phyloP scores from a whole-genome alignment of 2,797 vertebrate species.

The Graptemys geographica region DNA sequence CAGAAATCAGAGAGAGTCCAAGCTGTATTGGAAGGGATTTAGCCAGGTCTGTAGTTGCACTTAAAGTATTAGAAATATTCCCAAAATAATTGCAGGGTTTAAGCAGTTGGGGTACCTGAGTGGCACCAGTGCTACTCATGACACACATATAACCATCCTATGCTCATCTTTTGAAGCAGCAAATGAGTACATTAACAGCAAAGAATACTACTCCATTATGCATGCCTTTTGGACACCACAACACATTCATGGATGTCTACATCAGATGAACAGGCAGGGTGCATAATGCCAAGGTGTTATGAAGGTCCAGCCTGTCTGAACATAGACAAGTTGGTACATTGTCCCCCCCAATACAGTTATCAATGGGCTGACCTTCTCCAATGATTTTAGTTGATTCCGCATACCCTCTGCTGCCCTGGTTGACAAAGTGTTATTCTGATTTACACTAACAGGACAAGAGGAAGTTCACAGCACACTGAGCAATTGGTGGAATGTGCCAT shows the following conservation, averaged over 20 bases:
- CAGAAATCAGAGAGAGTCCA: too few species aligned
- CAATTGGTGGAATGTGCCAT: neutral
- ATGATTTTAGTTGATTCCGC: neutral
- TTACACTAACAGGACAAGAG: neutral
- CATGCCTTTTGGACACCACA: too few species aligned
- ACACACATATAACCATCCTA: too few species aligned
- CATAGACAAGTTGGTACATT: neutral
- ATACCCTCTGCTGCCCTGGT: neutral
- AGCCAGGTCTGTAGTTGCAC: too few species aligned
- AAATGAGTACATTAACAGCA: too few species aligned
- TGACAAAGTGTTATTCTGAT: neutral
- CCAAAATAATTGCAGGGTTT: too few species aligned
- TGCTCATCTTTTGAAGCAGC: too few species aligned
- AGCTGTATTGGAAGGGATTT: too few species aligned
- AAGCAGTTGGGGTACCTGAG: too few species aligned
- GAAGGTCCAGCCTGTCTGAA: neutral
- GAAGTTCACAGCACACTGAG: neutral
- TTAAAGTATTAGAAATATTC: too few species aligned
- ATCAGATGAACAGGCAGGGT: neutral
- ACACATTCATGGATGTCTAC: neutral
- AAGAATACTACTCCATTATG: too few species aligned
- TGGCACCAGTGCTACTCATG: too few species aligned
- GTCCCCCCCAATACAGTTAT: neutral
- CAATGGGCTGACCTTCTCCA: neutral
- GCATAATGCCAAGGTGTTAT: neutral